Evolutionary conservation across 2,888 invertebrate genomes (phyloP).

Genomic region (Ormia ochracea): DNA sequence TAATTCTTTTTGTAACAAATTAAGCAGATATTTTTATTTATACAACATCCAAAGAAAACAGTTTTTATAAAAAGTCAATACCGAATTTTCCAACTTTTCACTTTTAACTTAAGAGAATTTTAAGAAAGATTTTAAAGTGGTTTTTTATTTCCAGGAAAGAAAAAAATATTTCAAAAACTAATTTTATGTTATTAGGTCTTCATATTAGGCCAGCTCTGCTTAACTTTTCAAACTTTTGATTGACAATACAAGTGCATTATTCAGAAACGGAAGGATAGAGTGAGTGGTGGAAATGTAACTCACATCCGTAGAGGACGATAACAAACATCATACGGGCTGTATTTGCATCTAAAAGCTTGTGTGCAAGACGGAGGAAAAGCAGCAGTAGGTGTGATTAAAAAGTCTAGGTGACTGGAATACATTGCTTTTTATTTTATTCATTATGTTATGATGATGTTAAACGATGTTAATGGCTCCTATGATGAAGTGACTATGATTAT

Average conservation of each 20-base stretch:
- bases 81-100: too few species aligned
- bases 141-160: too few species aligned
- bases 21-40: too few species aligned
- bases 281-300: neutral
- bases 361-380: slow-evolving; percentile 14
- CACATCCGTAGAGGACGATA: slow-evolving; percentile 35
- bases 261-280: neutral
- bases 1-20: too few species aligned
- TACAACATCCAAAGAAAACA: too few species aligned
- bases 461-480: slow-evolving; percentile 25
- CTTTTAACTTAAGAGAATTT: too few species aligned
- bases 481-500: slow-evolving; percentile 34
- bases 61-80: too few species aligned
- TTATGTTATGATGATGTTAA: slow-evolving; percentile 36
- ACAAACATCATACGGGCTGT: neutral
- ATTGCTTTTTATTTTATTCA: slow-evolving; percentile 5
- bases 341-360: neutral
- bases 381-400: slow-evolving; percentile 57
- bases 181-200: neutral
- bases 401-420: slow-evolving; percentile 43
- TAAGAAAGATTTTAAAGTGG: too few species aligned
- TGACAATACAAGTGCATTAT: slow-evolving; percentile 22
- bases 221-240: neutral
- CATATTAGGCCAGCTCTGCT: neutral
- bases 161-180: neutral